These are phyloP conservation scores for Sebastolobus altivelis DNA, from an alignment of 2,797 vertebrate species.

Conservation along the genomic window DNA sequence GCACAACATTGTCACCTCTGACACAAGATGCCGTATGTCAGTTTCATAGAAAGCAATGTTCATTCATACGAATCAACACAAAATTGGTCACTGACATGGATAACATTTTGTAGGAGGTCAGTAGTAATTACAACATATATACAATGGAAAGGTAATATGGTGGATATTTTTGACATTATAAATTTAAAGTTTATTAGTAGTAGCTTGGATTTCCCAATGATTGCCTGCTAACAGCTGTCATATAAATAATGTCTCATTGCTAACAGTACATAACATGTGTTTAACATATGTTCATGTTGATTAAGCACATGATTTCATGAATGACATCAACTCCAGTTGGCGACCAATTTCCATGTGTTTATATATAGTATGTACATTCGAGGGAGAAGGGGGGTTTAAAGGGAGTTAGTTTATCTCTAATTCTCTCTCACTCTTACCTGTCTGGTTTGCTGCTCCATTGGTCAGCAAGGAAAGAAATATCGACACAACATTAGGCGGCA, in stretches of 20 bases:
- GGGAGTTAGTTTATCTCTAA: conserved; percentile 35
- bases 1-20: neutral
- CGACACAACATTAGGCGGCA: conserved; percentile 86
- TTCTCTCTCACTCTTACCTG: conserved; percentile 90
- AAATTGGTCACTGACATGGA: neutral
- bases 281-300: neutral
- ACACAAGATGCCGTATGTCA: neutral
- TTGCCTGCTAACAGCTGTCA: neutral
- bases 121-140: neutral
- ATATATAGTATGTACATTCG: conserved; percentile 10
- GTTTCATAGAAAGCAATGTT: conserved; percentile 16
- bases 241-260: neutral
- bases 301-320: conserved; percentile 3
- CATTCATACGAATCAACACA: conserved; percentile 2
- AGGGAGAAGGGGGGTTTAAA: conserved; percentile 3
- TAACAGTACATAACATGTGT: neutral
- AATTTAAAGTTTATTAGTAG: neutral
- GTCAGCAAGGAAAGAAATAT: conserved; percentile 89
- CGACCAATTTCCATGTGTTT: conserved; percentile 17
- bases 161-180: neutral
- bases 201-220: neutral
- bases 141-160: neutral
- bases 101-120: neutral
- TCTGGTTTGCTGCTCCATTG: conserved; percentile 99
- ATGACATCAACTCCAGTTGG: conserved; percentile 2